Evolutionary conservation across 1,140 invertebrate genomes (phyloP).

Genomic region (Drosophila pandora): DNA sequence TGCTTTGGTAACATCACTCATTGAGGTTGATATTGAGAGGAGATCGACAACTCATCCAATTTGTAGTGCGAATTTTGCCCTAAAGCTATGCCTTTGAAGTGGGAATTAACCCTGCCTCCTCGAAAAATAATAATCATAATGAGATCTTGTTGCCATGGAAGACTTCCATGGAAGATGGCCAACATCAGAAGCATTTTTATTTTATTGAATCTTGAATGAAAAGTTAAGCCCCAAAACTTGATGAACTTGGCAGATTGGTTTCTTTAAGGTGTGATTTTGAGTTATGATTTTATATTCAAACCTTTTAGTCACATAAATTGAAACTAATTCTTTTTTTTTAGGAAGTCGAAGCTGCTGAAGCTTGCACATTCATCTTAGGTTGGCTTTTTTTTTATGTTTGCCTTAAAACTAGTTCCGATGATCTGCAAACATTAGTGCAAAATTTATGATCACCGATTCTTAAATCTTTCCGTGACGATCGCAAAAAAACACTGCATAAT

Average conservation of each 20-base stretch:
- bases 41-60: slow-evolving; percentile 44
- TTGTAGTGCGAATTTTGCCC: slow-evolving; percentile 51
- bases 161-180: slow-evolving; percentile 10
- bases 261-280: slow-evolving; percentile 34
- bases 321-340: neutral
- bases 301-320: slow-evolving; percentile 8
- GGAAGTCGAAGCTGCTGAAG: neutral
- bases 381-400: slow-evolving; percentile 3
- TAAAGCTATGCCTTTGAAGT: slow-evolving; percentile 42
- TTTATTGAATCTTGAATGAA: slow-evolving; percentile 46
- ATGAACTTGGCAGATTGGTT: slow-evolving; percentile 22
- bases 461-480: slow-evolving; percentile 31
- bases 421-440: slow-evolving; percentile 22
- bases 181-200: slow-evolving; percentile 18
- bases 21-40: slow-evolving; percentile 57
- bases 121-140: slow-evolving; percentile 23
- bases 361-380: neutral
- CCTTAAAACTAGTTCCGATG: slow-evolving; percentile 32
- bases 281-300: slow-evolving; percentile 8
- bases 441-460: slow-evolving; percentile 35
- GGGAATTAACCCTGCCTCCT: slow-evolving; percentile 52
- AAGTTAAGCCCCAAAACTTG: slow-evolving; percentile 36
- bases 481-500: slow-evolving; percentile 3
- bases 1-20: slow-evolving; percentile 48
- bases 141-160: slow-evolving; percentile 28